Conservation (phyloP, 2,113 vertebrate species). For the Apus apus region DNA sequence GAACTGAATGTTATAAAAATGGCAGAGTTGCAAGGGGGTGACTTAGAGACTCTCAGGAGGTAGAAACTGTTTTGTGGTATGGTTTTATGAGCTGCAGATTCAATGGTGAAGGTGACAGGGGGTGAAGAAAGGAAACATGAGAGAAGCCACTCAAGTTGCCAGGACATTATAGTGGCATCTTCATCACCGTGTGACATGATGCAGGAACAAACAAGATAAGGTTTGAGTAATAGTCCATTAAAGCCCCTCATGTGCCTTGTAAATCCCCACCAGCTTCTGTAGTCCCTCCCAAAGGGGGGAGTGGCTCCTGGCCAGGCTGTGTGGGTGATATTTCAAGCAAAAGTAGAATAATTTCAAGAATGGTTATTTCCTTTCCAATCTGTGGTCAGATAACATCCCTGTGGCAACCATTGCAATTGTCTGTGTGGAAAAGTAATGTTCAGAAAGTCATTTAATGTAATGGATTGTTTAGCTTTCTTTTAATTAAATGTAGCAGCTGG, state of each 20-base stretch:
- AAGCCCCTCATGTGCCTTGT: not conserved
- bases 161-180: not conserved
- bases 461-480: slow-evolving; percentile 72
- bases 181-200: not conserved
- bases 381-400: slow-evolving; percentile 59
- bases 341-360: slow-evolving; percentile 12
- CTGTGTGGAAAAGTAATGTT: slow-evolving; percentile 56
- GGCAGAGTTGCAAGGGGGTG: not conserved
- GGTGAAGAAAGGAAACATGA: not conserved
- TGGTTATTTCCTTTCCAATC: slow-evolving; percentile 4
- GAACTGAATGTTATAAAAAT: not conserved
- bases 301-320: not conserved
- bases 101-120: not conserved
- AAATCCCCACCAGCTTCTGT: not conserved
- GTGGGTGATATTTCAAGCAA: slow-evolving; percentile 16
- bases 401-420: slow-evolving; percentile 46
- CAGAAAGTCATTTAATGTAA: slow-evolving; percentile 71
- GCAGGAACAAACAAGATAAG: not conserved
- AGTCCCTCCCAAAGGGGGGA: not conserved
- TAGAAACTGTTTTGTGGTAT: not conserved
- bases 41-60: not conserved
- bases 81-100: not conserved
- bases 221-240: not conserved
- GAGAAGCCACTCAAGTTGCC: not conserved
- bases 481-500: slow-evolving; percentile 74